Base-by-base conservation (phyloP, 2,113 vertebrate species). In the Chamaetylas fuelleborni region DNA sequence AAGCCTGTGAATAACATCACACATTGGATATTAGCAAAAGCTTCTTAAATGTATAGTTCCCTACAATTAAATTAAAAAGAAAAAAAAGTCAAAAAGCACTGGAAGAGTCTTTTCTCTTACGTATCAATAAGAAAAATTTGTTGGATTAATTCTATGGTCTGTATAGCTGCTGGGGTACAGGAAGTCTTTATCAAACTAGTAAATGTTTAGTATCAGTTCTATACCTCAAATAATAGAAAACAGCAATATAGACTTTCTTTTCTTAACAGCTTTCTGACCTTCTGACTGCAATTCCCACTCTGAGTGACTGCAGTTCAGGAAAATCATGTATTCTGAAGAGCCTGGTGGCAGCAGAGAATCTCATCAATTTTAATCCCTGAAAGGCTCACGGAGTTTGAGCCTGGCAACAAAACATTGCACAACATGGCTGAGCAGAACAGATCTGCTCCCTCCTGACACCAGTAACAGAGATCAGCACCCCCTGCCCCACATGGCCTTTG, bases 331-430 rank as follows among this genome's bases (percentile, higher is more conserved):
- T 91, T 88, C 82, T 93, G 93, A 93, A 78, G 90, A 92, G 64
- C 19, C 64, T 78, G 69, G 77, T 94, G 90, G 69, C 77, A 90
- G 72, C 82, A 84, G 82, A 88, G 85, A 91, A 87, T 88, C 93
- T 96, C 93, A 92, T 93, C 90, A 93, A 82, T 92, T 97, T 95
- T 95, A 94, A 96, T 90, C 90, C 81, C 72, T 62, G 57, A 67
- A 86, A 94, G 65, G 86, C 88, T 90, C 85, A 64, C 4, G 0
- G 60, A 23, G 65, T 81, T 70, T 74, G 90, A 93, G 76, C 22
- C 85, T 71, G 71, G 61, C 86, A 94, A 81, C 58, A 78, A 77
- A 94, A 88, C 14, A 5, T 9, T 51, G 71, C 25, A 47, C 56
- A 91, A n/a, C 5, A 12, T 29, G 72, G 56, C 80, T 67, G 56